Evolutionary conservation across 2,888 invertebrate genomes (phyloP), one percentile per base, ranked within the genome.

Genomic region (Dexiosoma caninum): DNA sequence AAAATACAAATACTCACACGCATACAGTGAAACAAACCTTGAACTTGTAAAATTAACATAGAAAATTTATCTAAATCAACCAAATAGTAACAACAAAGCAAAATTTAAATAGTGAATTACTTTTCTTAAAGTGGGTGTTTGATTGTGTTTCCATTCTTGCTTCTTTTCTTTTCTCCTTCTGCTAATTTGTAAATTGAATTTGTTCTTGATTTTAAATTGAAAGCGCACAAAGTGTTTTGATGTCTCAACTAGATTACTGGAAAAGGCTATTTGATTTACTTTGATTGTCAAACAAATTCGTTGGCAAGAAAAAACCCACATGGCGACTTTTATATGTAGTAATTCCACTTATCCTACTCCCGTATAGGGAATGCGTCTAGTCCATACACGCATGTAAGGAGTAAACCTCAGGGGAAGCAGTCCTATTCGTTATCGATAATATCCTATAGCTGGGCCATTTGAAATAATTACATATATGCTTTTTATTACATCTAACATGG

Each of bases 31-130:
- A 64, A 76, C 16, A 37, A 67, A 80, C 80, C 80, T 80, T 80
- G 80, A 80, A 80, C 80, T 80, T 80, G 80, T 60, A 75, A 80
- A 60, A 55, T 69, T 69, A 44, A 79, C 10, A 32, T 10, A 55
- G 3, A 46, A 3, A 23, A 46, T 19, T 42, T 27, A 51, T 9
- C 14, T 53, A 19, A 1, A 37, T 59, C 2, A 44, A 60, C 27
- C n/a, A n/a, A 59, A 21, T 59, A 40, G 9, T 23, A 42, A 12
- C 5, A 30, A 44, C 49, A 55, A 67, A n/a, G n/a, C 40, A 27
- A 67, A 55, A 14, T 71, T 59, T 10, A 14, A 37, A 35, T 46
- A 30, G 9, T 51, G 27, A 60, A 51, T 51, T 19, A n/a, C 35
- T 53, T 59, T 49, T 59, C 19, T 2, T 32, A n/a, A 40, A 62